phyloP scores from a whole-genome alignment of 2,888 invertebrate species.

The Branchipolynoe longqiensis region DNA sequence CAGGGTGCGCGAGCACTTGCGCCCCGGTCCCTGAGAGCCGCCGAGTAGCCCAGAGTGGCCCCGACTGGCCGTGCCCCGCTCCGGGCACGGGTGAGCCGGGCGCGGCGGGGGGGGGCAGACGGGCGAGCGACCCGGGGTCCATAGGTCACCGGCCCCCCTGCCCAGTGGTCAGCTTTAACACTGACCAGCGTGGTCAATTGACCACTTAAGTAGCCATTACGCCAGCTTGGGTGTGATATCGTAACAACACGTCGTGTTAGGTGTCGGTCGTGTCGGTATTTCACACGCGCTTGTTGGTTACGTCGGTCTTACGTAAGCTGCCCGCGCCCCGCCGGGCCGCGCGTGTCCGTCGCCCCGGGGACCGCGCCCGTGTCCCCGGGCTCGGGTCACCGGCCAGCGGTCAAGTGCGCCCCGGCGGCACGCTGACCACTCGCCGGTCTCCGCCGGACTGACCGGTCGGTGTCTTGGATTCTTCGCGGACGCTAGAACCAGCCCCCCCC shows the following conservation, averaged over 20 bases:
- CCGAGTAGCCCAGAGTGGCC: no score
- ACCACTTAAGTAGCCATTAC: background rate
- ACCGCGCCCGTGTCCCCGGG: conserved; percentile 7
- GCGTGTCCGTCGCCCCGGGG: background rate
- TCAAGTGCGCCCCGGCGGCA: background rate
- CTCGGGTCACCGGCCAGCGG: conserved; percentile 2
- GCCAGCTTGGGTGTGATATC: background rate
- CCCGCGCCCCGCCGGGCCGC: conserved; percentile 15
- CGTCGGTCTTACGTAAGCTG: conserved; percentile 37
- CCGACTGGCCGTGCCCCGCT: background rate
- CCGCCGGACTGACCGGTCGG: no score
- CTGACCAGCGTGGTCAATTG: conserved; percentile 35
- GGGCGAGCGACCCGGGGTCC: conserved; percentile 16
- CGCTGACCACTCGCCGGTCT: conserved; percentile 20
- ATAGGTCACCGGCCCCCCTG: conserved; percentile 5
- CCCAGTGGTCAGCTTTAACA: conserved; percentile 49
- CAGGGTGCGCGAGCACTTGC: background rate
- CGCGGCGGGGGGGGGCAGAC: conserved; percentile 22
- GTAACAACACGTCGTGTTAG: background rate
- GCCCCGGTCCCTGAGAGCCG: background rate
- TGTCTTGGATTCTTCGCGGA: no score
- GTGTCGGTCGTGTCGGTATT: background rate
- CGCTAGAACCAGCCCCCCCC: no score
- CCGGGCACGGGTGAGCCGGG: background rate
- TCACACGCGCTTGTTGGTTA: background rate